Base-by-base conservation (phyloP, 2,797 vertebrate species). In the Meda fulgida region DNA sequence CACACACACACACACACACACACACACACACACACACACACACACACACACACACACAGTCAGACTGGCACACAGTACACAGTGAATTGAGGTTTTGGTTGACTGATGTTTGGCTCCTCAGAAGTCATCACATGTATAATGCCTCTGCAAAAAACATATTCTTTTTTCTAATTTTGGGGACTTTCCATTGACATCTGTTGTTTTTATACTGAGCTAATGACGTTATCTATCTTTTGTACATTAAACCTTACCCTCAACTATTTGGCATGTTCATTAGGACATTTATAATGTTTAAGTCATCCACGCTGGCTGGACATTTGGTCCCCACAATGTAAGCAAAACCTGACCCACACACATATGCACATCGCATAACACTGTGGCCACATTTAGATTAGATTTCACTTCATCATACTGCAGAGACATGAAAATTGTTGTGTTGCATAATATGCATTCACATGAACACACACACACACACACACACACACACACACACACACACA, bases 331-430 rank as follows among this genome's bases (percentile, higher is more conserved):
- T 53, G 31, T 51, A 43, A 36, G 21, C 18, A 58, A 80, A 67
- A 67, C 43, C 5, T 51, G n/a, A 48, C 66, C 19, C 58, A 29
- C 21, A 66, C 58, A 70, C 67, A 48, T 60, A 87, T 65, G 73
- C 78, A 75, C 11, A 36, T 67, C 71, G 48, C 79, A 38, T 63
- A 34, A 66, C 34, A 23, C 82, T 51, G 81, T 84, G 80, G 67
- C 77, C 72, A 81, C 55, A 85, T 84, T 85, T 87, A 84, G 85
- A 83, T 87, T 76, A 86, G 40, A 58, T 89, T 87, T 84, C 84
- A 86, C 53, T 83, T 87, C 71, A 75, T 58, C 31, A 77, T 79
- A 79, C 51, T 53, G 65, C n/a, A 86, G 79, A 86, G 87, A 82
- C 36, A 82, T 86, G 46, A 87, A 84, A 78, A 86, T 36, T 79